Percentiles rank a stretch among this genome's conserved stretches.
Conservation (phyloP, 2,113 vertebrate genomes). For the Microcebus griseorufus region DNA sequence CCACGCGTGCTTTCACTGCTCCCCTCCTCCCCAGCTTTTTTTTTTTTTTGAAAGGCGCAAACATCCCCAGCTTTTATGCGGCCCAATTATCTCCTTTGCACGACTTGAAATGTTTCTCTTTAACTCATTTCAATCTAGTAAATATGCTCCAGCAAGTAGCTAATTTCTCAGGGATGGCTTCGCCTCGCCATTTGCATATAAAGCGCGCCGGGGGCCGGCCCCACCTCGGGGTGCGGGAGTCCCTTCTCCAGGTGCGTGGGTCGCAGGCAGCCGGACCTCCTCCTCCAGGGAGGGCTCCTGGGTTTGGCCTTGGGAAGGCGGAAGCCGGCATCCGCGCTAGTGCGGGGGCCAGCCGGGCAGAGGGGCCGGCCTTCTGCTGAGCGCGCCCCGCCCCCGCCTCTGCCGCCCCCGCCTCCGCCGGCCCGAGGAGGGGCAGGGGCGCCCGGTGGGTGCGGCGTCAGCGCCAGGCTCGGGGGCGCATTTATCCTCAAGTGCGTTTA, state of each 20-base stretch:
- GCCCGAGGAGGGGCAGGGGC: not conserved
- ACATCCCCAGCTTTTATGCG: conserved; percentile 37
- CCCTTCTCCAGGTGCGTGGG: not conserved
- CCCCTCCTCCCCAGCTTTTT: rapidly evolving
- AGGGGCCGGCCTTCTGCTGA: too few relatives aligned
- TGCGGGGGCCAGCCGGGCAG: rapidly evolving
- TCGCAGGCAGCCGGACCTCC: not conserved
- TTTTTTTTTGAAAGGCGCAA: conserved; percentile 8
- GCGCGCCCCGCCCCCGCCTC: not conserved
- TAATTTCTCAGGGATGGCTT: conserved; percentile 69
- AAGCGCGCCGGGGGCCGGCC: not conserved
- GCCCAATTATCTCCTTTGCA: conserved; percentile 75
- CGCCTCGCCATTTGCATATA: conserved; percentile 63
- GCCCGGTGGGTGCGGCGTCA: not conserved
- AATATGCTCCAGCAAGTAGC: conserved; percentile 71
- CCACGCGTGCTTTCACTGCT: not conserved
- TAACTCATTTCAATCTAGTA: conserved; percentile 73
- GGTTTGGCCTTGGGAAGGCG: not conserved
- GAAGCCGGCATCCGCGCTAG: rapidly evolving
- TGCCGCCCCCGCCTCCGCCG: rapidly evolving
- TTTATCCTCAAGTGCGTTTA: conserved; percentile 40
- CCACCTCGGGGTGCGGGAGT: not conserved
- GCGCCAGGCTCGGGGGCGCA: not conserved
- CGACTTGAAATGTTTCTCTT: conserved; percentile 69
- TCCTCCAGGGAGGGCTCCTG: not conserved